Conservation (phyloP, 1,140 invertebrate species). For the Araneus ventricosus region DNA sequence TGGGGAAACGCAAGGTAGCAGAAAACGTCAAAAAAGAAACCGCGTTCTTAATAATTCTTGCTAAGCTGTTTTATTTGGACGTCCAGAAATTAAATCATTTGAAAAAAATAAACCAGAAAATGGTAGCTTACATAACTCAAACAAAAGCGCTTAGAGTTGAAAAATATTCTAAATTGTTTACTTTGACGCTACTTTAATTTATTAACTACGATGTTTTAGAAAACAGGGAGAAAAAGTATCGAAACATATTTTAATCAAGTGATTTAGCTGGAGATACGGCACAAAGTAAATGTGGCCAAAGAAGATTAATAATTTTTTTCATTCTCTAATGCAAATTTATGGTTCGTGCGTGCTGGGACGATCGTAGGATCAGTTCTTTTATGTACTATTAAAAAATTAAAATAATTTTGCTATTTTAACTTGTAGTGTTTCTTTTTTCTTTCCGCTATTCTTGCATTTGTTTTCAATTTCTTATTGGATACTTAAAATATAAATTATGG, state of each 20-base stretch:
- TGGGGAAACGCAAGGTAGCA: neutral
- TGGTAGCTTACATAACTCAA: slow-evolving; percentile 46
- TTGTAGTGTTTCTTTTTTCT: neutral
- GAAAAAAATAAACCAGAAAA: slow-evolving; percentile 20
- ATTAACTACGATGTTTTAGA: slow-evolving; percentile 44
- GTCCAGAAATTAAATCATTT: slow-evolving; percentile 56
- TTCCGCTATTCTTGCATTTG: neutral
- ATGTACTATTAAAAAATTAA: neutral
- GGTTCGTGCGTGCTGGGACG: neutral
- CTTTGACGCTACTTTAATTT: slow-evolving; percentile 63
- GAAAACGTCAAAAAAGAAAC: neutral
- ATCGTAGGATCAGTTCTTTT: neutral
- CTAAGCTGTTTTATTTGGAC: slow-evolving; percentile 58
- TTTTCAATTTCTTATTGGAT: neutral
- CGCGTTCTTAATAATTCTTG: slow-evolving; percentile 38
- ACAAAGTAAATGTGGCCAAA: slow-evolving; percentile 35
- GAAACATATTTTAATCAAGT: slow-evolving; percentile 11
- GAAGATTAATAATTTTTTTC: slow-evolving; percentile 20
- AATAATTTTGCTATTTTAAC: neutral
- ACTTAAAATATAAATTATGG: neutral
- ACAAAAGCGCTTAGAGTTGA: slow-evolving; percentile 62
- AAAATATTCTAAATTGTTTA: slow-evolving; percentile 70
- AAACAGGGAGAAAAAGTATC: neutral
- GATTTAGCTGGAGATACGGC: slow-evolving; percentile 15
- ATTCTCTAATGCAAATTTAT: slow-evolving; percentile 4